A percentile compares a stretch with the other conserved stretches of the same genome.
These are phyloP conservation scores for Typhlichthys eigenmanni DNA, from an alignment of 2,797 vertebrate species.

Conservation along the genomic window DNA sequence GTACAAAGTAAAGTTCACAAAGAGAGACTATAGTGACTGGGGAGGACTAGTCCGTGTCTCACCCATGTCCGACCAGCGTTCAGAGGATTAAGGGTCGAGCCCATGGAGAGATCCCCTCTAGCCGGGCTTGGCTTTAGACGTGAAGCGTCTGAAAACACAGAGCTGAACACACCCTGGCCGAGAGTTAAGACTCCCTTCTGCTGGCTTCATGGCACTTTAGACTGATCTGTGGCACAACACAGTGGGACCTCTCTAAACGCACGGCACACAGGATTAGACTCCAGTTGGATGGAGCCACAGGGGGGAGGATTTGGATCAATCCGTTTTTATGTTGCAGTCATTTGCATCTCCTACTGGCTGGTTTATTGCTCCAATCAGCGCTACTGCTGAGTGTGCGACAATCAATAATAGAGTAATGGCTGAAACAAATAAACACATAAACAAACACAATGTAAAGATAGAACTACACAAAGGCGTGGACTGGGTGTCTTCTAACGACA, in stretches of 20 bases:
- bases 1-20: too few relatives aligned
- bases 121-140: slow-evolving; percentile 21
- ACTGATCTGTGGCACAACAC: slow-evolving; percentile 34
- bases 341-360: slow-evolving; percentile 24
- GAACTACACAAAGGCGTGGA: too few relatives aligned
- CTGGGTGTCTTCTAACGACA: too few relatives aligned
- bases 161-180: slow-evolving; percentile 9
- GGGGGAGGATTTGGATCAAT: slow-evolving; percentile 20
- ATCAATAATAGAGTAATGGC: background rate
- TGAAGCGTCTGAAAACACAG: slow-evolving; percentile 2
- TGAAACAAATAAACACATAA: background rate
- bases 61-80: too few relatives aligned
- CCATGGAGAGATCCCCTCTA: background rate
- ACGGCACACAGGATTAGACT: slow-evolving; percentile 50
- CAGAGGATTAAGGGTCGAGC: too few relatives aligned
- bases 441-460: background rate
- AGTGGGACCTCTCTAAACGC: slow-evolving; percentile 17
- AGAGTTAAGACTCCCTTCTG: slow-evolving; percentile 6
- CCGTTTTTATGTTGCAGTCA: slow-evolving; percentile 25
- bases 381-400: slow-evolving; percentile 17
- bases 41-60: too few relatives aligned
- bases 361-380: slow-evolving; percentile 1
- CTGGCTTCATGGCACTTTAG: slow-evolving; percentile 10
- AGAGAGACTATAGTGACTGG: too few relatives aligned
- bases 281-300: slow-evolving; percentile 28